These are phyloP conservation scores for Prionailurus viverrinus DNA, from an alignment of 2,113 vertebrate genomes.

Conservation along the genomic window DNA sequence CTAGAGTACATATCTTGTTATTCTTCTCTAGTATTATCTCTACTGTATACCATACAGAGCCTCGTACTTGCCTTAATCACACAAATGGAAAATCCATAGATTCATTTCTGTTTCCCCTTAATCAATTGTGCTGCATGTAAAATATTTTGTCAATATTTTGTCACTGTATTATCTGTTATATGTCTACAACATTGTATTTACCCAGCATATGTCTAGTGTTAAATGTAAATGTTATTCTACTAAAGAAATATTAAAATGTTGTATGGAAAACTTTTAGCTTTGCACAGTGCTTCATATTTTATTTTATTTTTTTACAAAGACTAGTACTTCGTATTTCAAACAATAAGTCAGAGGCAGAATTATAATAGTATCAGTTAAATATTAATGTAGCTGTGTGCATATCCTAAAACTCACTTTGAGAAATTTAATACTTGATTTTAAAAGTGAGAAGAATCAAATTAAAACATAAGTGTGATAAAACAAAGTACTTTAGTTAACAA, in stretches of 20 bases:
- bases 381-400: neutral
- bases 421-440: slow-evolving; percentile 20
- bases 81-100: neutral
- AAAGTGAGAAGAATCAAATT: neutral
- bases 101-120: neutral
- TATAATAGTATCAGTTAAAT: neutral
- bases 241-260: neutral
- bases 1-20: neutral
- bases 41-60: fast-evolving
- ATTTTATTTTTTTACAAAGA: neutral
- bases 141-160: neutral
- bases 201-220: neutral
- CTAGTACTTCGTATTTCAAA: neutral
- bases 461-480: neutral
- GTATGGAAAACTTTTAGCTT: neutral
- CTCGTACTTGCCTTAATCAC: neutral
- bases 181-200: neutral
- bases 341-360: neutral
- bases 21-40: neutral
- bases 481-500: neutral
- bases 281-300: neutral
- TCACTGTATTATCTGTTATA: neutral
- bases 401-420: neutral
- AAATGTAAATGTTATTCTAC: neutral
- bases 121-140: neutral